Conservation (phyloP, 2,888 invertebrate species). For the Zelleria hepariella region DNA sequence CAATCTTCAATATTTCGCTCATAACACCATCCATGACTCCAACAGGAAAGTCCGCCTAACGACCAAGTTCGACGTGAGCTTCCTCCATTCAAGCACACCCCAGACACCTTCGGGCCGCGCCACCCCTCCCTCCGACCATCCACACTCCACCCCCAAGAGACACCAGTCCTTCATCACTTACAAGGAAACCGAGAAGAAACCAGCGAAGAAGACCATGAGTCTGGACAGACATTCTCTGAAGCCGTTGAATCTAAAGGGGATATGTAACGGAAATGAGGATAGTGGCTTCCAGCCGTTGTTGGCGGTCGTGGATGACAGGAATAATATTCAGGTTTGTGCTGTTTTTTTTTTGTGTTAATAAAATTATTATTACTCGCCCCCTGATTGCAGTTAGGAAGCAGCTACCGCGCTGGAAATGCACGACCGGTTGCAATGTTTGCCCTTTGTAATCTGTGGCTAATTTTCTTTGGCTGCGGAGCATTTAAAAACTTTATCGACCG, state of each 20-base stretch:
- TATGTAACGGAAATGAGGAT: conserved; percentile 48
- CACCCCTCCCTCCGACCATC: conserved; percentile 23
- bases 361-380: neutral
- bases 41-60: conserved; percentile 58
- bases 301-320: conserved; percentile 59
- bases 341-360: neutral
- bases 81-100: conserved; percentile 38
- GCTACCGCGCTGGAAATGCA: too few species aligned
- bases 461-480: too few species aligned
- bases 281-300: conserved; percentile 42
- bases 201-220: conserved; percentile 44
- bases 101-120: conserved; percentile 29
- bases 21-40: neutral
- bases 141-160: conserved; percentile 39
- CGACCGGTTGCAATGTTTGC: too few species aligned
- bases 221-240: conserved; percentile 49
- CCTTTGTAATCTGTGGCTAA: too few species aligned
- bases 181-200: conserved; percentile 32
- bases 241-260: conserved; percentile 56
- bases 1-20: too few species aligned
- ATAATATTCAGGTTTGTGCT: conserved; percentile 54
- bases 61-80: conserved; percentile 59
- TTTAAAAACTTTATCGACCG: too few species aligned
- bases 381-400: too few species aligned
- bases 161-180: conserved; percentile 47